Conservation (phyloP, 1,140 invertebrate species). For the Pseudomyrmex dendroicus region DNA sequence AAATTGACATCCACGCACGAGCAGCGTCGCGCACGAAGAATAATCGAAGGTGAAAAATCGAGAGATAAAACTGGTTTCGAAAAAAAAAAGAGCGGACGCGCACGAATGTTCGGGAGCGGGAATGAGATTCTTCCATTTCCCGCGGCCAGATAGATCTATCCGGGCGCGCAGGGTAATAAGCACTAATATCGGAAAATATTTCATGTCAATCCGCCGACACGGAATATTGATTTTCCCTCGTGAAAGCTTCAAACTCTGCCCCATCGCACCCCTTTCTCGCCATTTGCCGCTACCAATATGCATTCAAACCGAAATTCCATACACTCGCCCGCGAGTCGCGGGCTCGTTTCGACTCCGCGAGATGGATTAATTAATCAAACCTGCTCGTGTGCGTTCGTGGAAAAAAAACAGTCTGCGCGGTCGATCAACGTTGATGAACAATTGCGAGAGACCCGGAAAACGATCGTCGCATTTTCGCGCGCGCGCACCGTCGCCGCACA, state of each 20-base stretch:
- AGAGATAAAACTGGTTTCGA: conserved; percentile 55
- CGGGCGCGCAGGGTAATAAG: conserved; percentile 77
- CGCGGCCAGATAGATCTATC: conserved; percentile 67
- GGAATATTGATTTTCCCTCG: conserved; percentile 78
- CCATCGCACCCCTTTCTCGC: conserved; percentile 52
- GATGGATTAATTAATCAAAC: conserved; percentile 80
- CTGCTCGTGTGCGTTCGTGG: conserved; percentile 54
- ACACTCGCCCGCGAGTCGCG: conserved; percentile 68
- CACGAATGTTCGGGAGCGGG: conserved; percentile 22
- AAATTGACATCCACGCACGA: neutral
- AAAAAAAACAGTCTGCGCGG: conserved; percentile 71
- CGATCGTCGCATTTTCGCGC: conserved; percentile 40
- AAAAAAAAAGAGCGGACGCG: neutral
- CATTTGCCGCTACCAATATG: conserved; percentile 73
- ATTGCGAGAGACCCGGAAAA: conserved; percentile 52
- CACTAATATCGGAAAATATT: conserved; percentile 82
- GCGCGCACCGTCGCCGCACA: neutral
- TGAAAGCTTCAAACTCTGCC: conserved; percentile 66
- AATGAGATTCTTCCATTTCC: conserved; percentile 70
- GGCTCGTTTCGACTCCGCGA: conserved; percentile 75
- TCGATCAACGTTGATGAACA: conserved; percentile 64
- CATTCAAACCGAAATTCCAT: conserved; percentile 80
- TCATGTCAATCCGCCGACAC: conserved; percentile 78
- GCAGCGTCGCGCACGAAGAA: conserved; percentile 13
- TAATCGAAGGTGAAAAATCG: conserved; percentile 51